phyloP scores from a whole-genome alignment of 2,888 invertebrate genomes.

The Unio delphinus region DNA sequence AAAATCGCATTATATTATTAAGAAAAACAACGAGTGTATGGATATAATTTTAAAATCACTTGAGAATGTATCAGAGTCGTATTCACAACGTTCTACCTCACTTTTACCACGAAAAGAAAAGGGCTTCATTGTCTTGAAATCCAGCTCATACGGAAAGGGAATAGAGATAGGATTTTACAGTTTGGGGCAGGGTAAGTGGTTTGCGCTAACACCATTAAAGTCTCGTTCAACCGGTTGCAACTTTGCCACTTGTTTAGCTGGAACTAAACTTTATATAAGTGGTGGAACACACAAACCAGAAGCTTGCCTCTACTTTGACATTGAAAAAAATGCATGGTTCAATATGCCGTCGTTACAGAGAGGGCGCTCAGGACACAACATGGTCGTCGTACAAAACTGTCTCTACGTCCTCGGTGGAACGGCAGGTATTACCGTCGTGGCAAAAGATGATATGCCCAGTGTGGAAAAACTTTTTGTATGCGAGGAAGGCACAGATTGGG shows the following conservation, averaged over 20 bases:
- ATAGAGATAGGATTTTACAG: constrained; percentile 49
- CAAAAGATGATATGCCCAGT: constrained; percentile 30
- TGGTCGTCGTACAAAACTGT: constrained; percentile 34
- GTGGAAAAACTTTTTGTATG: constrained; percentile 45
- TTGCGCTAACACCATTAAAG: constrained; percentile 33
- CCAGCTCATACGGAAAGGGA: constrained; percentile 26
- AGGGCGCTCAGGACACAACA: constrained; percentile 44
- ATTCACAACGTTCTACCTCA: not conserved
- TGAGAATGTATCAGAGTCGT: constrained; percentile 1
- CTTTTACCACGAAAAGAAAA: constrained; percentile 30
- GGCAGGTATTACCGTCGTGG: constrained; percentile 21
- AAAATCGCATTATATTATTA: constrained; percentile 7
- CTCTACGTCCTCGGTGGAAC: constrained; percentile 53
- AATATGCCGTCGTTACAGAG: constrained; percentile 28
- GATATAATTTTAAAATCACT: constrained; percentile 15
- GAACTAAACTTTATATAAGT: constrained; percentile 44
- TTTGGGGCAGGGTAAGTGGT: constrained; percentile 44
- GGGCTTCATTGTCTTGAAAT: constrained; percentile 27
- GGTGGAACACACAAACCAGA: constrained; percentile 46
- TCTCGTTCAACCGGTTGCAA: constrained; percentile 40
- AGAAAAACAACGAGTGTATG: constrained; percentile 5
- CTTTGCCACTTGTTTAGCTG: constrained; percentile 40
- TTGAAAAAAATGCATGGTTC: constrained; percentile 32
- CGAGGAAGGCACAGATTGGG: constrained; percentile 27
- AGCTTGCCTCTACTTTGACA: constrained; percentile 37